Conservation (phyloP, 2,888 invertebrate species). For the Andrena marginata region DNA sequence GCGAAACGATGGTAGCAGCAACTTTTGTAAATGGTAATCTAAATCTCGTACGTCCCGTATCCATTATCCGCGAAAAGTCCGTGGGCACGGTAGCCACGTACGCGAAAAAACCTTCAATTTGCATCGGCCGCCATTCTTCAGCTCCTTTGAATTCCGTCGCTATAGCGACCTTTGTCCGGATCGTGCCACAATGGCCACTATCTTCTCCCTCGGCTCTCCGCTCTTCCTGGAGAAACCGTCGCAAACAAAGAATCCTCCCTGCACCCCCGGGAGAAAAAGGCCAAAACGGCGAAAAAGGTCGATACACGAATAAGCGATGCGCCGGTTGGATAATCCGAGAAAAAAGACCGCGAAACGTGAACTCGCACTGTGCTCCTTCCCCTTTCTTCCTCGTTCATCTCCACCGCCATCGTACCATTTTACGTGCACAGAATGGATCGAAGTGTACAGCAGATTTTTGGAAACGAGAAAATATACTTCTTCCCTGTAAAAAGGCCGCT, state of each 20-base stretch:
- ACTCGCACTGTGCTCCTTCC: slow-evolving; percentile 76
- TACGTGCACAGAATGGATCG: slow-evolving; percentile 57
- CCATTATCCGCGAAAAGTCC: slow-evolving; percentile 60
- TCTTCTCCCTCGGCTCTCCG: slow-evolving; percentile 75
- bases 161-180: slow-evolving; percentile 84
- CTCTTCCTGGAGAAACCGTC: slow-evolving; percentile 82
- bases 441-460: slow-evolving; percentile 46
- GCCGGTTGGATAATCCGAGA: slow-evolving; percentile 84
- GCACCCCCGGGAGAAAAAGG: slow-evolving; percentile 78
- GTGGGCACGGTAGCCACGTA: slow-evolving; percentile 49
- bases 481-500: background rate
- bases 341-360: slow-evolving; percentile 81
- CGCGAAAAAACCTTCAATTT: slow-evolving; percentile 76
- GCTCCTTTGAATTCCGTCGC: slow-evolving; percentile 82
- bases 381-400: slow-evolving; percentile 40
- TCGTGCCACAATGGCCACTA: slow-evolving; percentile 83
- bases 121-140: slow-evolving; percentile 82
- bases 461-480: slow-evolving; percentile 16
- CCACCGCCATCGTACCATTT: slow-evolving; percentile 50
- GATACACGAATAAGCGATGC: slow-evolving; percentile 85
- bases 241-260: slow-evolving; percentile 84
- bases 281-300: slow-evolving; percentile 80
- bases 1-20: background rate
- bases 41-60: slow-evolving; percentile 25
- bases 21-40: slow-evolving; percentile 11